Conservation (phyloP, 2,888 invertebrate species). For the Steinernema hermaphroditum region DNA sequence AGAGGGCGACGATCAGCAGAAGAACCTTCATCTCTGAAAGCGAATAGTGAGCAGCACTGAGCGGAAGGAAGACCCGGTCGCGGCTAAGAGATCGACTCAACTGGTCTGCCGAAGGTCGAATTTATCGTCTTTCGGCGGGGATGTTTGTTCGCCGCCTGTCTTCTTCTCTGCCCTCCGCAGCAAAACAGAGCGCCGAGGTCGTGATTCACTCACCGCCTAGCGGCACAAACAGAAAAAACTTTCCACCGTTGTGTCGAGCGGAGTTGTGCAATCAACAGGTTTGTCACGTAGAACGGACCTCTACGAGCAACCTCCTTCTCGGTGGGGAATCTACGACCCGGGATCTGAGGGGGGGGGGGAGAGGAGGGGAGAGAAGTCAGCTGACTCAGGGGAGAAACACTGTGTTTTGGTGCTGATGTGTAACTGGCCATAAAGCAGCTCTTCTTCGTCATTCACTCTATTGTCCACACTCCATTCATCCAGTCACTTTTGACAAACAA, state of each 20-base stretch:
- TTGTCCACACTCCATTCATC: too few relatives aligned
- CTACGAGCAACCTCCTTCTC: too few relatives aligned
- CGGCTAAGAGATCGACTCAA: neutral
- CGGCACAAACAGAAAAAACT: neutral
- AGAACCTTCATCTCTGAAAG: slow-evolving; percentile 25
- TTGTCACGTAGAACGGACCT: too few relatives aligned
- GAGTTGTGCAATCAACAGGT: slow-evolving; percentile 12
- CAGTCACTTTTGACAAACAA: too few relatives aligned
- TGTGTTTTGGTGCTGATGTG: neutral
- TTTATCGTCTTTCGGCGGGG: slow-evolving; percentile 22
- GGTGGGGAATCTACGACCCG: too few relatives aligned
- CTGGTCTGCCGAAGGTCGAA: slow-evolving; percentile 19
- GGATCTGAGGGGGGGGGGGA: neutral
- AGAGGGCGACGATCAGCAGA: slow-evolving; percentile 17
- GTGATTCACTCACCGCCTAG: slow-evolving; percentile 10
- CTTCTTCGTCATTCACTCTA: too few relatives aligned
- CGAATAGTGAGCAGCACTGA: neutral
- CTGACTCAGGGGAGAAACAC: neutral
- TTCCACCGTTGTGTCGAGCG: neutral
- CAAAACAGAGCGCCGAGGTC: slow-evolving; percentile 15
- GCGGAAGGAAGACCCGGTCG: too few relatives aligned
- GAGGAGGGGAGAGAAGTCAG: neutral
- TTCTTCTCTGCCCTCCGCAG: neutral
- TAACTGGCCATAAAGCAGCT: too few relatives aligned
- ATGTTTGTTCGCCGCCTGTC: slow-evolving; percentile 26